Percentiles rank a stretch among this genome's conserved stretches.
phyloP scores from a whole-genome alignment of 2,888 invertebrate species.

The Margaritifera margaritifera region DNA sequence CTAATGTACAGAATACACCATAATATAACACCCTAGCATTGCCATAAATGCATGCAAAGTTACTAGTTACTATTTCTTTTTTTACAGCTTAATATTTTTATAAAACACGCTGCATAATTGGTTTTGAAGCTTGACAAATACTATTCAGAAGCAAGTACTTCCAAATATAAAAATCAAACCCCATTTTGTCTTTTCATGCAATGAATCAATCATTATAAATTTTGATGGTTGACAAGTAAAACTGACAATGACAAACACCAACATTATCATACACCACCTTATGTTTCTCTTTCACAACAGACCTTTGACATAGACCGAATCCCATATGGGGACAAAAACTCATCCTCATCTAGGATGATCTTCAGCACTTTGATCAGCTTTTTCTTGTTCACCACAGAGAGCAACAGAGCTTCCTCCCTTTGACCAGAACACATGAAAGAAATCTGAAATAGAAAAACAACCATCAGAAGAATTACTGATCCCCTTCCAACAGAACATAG shows the following conservation, averaged over 20 bases:
- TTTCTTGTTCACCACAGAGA: conserved; percentile 62
- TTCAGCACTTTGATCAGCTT: conserved; percentile 62
- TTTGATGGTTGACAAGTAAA: too few relatives aligned
- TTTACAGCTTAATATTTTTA: background rate
- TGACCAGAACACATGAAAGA: conserved; percentile 54
- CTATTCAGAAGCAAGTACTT: too few relatives aligned
- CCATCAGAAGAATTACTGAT: background rate
- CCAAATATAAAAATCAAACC: too few relatives aligned
- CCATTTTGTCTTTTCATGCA: too few relatives aligned
- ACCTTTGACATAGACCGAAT: conserved; percentile 72
- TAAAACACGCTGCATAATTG: background rate
- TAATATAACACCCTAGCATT: too few relatives aligned
- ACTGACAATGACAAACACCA: too few relatives aligned
- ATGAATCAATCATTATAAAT: too few relatives aligned
- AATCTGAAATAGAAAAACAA: conserved; percentile 43
- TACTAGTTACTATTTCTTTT: too few relatives aligned
- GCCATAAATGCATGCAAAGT: too few relatives aligned
- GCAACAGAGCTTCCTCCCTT: conserved; percentile 48
- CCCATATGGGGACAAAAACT: conserved; percentile 71
- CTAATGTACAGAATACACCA: too few relatives aligned
- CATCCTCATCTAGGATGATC: conserved; percentile 68
- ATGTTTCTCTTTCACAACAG: background rate
- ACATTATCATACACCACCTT: background rate
- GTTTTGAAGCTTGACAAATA: background rate
- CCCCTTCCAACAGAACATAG: background rate